These are phyloP conservation scores for Nyctibius grandis DNA, from an alignment of 2,797 vertebrate genomes.

Conservation along the genomic window DNA sequence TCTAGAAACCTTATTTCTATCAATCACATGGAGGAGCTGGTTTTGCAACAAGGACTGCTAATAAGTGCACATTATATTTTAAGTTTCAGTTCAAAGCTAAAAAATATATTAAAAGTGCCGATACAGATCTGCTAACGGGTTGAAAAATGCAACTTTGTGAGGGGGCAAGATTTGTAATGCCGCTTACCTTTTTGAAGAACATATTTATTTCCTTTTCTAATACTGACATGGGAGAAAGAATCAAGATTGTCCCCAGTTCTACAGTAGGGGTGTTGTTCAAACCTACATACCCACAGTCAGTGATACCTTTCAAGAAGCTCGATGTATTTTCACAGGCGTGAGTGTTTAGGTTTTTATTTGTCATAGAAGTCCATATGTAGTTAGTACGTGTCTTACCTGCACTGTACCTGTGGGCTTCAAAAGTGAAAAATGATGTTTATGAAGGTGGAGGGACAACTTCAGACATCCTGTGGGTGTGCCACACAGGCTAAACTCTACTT, in stretches of 20 bases:
- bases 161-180: not conserved
- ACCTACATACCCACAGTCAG: not conserved
- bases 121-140: not conserved
- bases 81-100: not conserved
- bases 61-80: not conserved
- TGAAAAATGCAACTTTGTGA: not conserved
- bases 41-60: not conserved
- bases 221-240: not conserved
- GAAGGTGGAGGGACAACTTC: constrained; percentile 34
- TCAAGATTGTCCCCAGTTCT: not conserved
- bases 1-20: not conserved
- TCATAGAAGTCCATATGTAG: not conserved
- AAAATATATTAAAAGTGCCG: not conserved
- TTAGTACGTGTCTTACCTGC: not conserved
- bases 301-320: not conserved
- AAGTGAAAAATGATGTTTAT: constrained; percentile 19
- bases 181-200: not conserved
- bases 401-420: not conserved
- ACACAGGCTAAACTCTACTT: constrained; percentile 46
- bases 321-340: fast-evolving
- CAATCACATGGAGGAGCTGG: not conserved
- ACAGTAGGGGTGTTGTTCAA: not conserved
- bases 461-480: constrained; percentile 62
- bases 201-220: not conserved
- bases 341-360: not conserved